Evolutionary conservation across 2,113 vertebrate genomes (phyloP).

Genomic region (Eublepharis macularius): DNA sequence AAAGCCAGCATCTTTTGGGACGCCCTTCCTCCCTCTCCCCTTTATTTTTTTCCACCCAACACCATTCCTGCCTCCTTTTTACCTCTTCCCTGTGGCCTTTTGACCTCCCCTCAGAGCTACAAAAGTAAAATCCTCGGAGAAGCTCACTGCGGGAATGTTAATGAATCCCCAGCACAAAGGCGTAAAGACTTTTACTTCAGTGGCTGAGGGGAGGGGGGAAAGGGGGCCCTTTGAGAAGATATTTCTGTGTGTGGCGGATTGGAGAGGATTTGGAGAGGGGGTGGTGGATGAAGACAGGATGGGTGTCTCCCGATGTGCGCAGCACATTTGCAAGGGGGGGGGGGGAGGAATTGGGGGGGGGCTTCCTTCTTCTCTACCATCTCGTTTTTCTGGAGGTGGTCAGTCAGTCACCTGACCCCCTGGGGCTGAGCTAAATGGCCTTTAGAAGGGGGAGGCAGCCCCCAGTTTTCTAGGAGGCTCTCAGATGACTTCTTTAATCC

Average conservation of each 20-base stretch:
- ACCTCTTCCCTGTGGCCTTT: constrained; percentile 71
- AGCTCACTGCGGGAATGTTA: constrained; percentile 73
- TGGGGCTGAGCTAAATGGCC: too few relatives aligned
- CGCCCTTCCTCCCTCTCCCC: constrained; percentile 35
- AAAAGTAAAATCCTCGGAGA: constrained; percentile 72
- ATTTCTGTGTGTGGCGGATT: constrained; percentile 79
- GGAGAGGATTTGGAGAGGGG: constrained; percentile 55
- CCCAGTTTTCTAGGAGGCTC: too few relatives aligned
- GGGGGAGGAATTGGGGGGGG: background rate
- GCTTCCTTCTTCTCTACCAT: background rate
- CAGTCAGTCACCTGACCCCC: too few relatives aligned
- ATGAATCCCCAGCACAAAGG: constrained; percentile 73
- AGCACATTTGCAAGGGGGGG: background rate
- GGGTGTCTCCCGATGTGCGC: background rate
- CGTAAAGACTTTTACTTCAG: constrained; percentile 71
- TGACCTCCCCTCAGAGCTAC: constrained; percentile 71
- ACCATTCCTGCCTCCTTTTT: constrained; percentile 73
- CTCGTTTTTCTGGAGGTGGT: too few relatives aligned
- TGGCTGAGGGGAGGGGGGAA: constrained; percentile 71
- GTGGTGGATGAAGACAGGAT: background rate
- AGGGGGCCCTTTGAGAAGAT: constrained; percentile 83
- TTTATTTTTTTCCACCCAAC: constrained; percentile 54
- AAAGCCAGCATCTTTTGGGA: background rate
- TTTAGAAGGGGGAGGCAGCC: too few relatives aligned
- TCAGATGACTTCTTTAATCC: too few relatives aligned